These are phyloP conservation scores for Cygnus atratus DNA, from an alignment of 2,113 vertebrate genomes.

Conservation along the genomic window DNA sequence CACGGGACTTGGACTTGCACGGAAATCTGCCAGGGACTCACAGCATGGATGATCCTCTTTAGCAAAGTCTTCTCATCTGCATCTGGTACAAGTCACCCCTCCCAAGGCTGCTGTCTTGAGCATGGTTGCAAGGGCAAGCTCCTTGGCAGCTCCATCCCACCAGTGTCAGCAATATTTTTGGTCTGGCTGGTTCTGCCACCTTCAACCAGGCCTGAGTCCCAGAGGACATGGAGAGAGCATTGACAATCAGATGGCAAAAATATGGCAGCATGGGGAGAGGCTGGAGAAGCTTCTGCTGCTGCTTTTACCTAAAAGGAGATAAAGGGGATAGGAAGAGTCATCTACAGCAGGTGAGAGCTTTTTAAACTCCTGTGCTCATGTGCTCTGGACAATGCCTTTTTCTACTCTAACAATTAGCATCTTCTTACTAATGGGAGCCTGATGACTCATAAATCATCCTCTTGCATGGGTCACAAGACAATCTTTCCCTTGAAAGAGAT, in stretches of 20 bases:
- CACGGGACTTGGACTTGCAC: not conserved
- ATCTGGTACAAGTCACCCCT: not conserved
- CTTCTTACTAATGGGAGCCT: not conserved
- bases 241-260: not conserved
- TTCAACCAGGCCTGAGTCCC: accelerated
- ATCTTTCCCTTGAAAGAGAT: accelerated
- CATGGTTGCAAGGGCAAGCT: not conserved
- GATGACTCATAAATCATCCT: not conserved
- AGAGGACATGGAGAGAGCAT: not conserved
- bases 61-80: not conserved
- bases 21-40: not conserved
- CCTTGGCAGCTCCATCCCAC: not conserved
- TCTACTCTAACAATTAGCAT: not conserved
- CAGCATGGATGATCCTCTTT: not conserved
- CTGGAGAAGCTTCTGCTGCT: not conserved
- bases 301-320: not conserved
- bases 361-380: not conserved
- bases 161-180: not conserved
- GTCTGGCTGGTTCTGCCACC: not conserved
- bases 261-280: not conserved
- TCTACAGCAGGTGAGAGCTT: not conserved
- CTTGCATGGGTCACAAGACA: accelerated
- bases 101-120: not conserved
- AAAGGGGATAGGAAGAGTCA: not conserved
- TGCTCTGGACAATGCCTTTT: not conserved